A percentile compares a stretch with the other conserved stretches of the same genome.
Conservation (phyloP, 1,140 invertebrate genomes). For the Triops longicaudatus region DNA sequence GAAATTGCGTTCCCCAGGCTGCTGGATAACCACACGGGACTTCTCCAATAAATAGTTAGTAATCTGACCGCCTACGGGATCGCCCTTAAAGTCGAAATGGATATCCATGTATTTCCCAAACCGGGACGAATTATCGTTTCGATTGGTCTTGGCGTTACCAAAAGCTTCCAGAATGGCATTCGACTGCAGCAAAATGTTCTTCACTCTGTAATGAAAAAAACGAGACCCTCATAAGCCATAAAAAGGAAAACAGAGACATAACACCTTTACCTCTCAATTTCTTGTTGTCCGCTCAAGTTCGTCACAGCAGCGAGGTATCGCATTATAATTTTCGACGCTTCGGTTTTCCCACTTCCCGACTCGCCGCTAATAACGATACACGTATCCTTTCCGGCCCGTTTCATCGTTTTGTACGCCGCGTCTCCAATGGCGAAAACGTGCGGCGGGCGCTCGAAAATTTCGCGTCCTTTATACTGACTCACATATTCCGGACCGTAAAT, state of each 20-base stretch:
- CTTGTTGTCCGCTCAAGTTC: slow-evolving; percentile 78
- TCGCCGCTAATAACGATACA: slow-evolving; percentile 96
- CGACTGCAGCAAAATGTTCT: slow-evolving; percentile 92
- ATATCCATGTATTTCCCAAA: slow-evolving; percentile 99
- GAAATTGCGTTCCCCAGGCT: slow-evolving; percentile 90
- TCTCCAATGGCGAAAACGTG: slow-evolving; percentile 94
- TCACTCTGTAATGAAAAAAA: slow-evolving; percentile 59
- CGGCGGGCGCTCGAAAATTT: slow-evolving; percentile 87
- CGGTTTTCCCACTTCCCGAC: slow-evolving; percentile 93
- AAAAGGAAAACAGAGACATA: background rate
- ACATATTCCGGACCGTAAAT: slow-evolving; percentile 73
- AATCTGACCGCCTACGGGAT: slow-evolving; percentile 91
- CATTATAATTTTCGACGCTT: slow-evolving; percentile 98
- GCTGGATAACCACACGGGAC: slow-evolving; percentile 86
- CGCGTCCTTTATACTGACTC: slow-evolving; percentile 78
- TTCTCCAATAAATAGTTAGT: slow-evolving; percentile 96
- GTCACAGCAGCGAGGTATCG: slow-evolving; percentile 97
- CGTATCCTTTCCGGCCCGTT: slow-evolving; percentile 79
- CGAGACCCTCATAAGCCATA: background rate
- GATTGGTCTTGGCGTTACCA: slow-evolving; percentile 94
- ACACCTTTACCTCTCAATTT: slow-evolving; percentile 73
- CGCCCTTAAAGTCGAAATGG: slow-evolving; percentile 97
- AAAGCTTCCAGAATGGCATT: slow-evolving; percentile 94
- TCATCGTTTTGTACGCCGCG: slow-evolving; percentile 79
- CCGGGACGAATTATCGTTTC: slow-evolving; percentile 94